Evolutionary conservation across 2,797 vertebrate species (phyloP).

Genomic region (Enteromius argenteus): DNA sequence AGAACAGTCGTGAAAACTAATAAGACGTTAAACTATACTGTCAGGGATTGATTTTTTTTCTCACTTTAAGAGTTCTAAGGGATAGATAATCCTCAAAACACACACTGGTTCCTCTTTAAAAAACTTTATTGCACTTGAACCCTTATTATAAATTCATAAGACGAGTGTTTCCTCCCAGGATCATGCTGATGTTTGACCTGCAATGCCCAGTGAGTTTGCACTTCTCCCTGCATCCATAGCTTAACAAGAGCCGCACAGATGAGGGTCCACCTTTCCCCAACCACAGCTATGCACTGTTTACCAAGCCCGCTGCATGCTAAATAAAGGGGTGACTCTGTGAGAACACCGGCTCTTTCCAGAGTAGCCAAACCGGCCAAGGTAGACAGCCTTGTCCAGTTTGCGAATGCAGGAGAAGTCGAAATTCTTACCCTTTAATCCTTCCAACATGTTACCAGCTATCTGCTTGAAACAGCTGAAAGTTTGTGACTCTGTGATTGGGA

Average conservation of each 20-base stretch:
- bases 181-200: slow-evolving; percentile 45
- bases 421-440: not conserved
- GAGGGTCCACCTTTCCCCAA: slow-evolving; percentile 52
- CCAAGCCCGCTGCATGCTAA: slow-evolving; percentile 69
- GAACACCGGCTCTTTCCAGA: slow-evolving; percentile 52
- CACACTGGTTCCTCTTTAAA: slow-evolving; percentile 3
- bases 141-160: slow-evolving; percentile 38
- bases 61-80: not conserved
- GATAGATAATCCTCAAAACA: not conserved
- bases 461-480: not conserved
- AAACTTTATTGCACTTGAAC: slow-evolving; percentile 43
- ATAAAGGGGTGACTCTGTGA: slow-evolving; percentile 64
- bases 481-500: slow-evolving; percentile 1
- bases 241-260: slow-evolving; percentile 75
- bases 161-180: slow-evolving; percentile 5
- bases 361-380: not conserved
- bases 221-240: slow-evolving; percentile 5
- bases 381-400: not conserved
- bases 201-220: slow-evolving; percentile 57
- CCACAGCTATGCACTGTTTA: slow-evolving; percentile 78
- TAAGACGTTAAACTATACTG: not conserved
- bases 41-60: not conserved
- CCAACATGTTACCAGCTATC: not conserved
- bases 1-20: not conserved
- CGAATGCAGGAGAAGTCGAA: not conserved